Evolutionary conservation across 2,888 invertebrate species (phyloP).

Genomic region (Antheraea yamamai): DNA sequence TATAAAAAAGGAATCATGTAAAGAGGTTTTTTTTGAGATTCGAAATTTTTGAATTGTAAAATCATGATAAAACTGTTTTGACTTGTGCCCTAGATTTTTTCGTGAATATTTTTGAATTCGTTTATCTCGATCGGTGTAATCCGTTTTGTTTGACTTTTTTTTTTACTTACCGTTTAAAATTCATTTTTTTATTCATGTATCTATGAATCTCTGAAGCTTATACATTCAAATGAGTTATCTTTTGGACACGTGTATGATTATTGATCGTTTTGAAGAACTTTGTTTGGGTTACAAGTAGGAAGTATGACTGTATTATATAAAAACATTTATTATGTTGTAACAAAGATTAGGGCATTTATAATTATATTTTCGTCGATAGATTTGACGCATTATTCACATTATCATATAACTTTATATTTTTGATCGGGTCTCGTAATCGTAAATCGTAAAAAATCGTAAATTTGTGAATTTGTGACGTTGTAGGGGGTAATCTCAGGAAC

Average conservation of each 20-base stretch:
- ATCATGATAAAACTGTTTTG: slow-evolving; percentile 5
- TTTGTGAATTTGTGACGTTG: no score
- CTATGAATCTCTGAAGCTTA: slow-evolving; percentile 8
- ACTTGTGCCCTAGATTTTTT: slow-evolving; percentile 25
- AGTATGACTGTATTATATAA: background rate
- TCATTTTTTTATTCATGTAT: background rate
- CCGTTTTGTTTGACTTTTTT: slow-evolving; percentile 1
- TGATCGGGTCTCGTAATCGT: no score
- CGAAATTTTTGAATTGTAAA: slow-evolving; percentile 22
- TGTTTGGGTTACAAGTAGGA: background rate
- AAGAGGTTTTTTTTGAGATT: slow-evolving; percentile 10
- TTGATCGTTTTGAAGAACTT: background rate
- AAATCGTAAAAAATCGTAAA: no score
- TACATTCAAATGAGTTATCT: slow-evolving; percentile 3
- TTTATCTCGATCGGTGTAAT: background rate
- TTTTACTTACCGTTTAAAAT: slow-evolving; percentile 1
- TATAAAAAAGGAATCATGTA: slow-evolving; percentile 6
- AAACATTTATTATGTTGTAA: no score
- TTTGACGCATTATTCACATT: no score
- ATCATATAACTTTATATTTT: no score
- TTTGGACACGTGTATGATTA: background rate
- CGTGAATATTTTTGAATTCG: slow-evolving; percentile 15
- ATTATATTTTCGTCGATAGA: no score
- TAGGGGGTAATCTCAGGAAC: no score
- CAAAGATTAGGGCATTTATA: no score